Conservation (phyloP, 2,797 vertebrate species). For the Schizothorax lantsangensis region DNA sequence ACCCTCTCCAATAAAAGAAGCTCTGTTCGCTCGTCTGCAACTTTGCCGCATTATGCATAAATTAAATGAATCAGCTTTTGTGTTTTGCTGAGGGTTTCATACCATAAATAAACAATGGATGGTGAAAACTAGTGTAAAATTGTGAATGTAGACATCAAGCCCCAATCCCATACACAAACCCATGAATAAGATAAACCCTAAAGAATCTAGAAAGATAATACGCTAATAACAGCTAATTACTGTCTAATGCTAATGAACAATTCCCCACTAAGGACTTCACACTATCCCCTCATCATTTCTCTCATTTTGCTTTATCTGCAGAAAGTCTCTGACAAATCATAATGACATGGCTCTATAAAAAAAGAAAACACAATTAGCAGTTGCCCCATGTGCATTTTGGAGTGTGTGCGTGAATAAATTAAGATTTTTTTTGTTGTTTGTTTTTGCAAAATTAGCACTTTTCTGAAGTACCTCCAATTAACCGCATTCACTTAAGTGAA, state of each 20-base stretch:
- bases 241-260: slow-evolving; percentile 24
- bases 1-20: not conserved
- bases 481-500: not conserved
- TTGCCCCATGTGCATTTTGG: not conserved
- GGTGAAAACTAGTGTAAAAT: not conserved
- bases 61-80: slow-evolving; percentile 8
- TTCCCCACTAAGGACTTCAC: not conserved
- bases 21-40: not conserved
- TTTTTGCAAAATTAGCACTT: not conserved
- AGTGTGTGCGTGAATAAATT: slow-evolving; percentile 9
- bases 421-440: not conserved
- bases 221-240: not conserved
- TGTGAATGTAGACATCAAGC: not conserved
- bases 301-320: slow-evolving; percentile 9
- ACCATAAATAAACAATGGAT: slow-evolving; percentile 1
- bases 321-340: slow-evolving; percentile 15
- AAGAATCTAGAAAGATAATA: slow-evolving; percentile 7
- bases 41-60: not conserved
- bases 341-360: slow-evolving; percentile 16
- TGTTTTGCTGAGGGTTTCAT: slow-evolving; percentile 11
- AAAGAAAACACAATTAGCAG: slow-evolving; percentile 7
- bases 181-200: not conserved
- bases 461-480: not conserved
- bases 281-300: not conserved
- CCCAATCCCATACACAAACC: not conserved